phyloP scores from a whole-genome alignment of 1,140 invertebrate species.

The Drosophila nigrodunni region DNA sequence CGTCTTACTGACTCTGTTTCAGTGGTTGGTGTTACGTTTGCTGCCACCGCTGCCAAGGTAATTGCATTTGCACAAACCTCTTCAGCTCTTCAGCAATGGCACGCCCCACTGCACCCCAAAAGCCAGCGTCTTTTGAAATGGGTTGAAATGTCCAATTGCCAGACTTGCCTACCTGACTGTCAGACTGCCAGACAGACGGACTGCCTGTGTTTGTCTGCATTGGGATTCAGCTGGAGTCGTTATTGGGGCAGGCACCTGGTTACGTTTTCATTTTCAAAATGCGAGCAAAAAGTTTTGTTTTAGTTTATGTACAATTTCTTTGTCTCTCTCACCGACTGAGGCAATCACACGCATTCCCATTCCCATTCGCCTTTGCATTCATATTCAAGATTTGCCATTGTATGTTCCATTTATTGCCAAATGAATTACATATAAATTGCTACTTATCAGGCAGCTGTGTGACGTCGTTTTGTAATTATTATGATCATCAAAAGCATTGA shows the following conservation, averaged over 20 bases:
- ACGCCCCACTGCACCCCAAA: conserved; percentile 47
- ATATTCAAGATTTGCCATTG: conserved; percentile 12
- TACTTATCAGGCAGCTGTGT: conserved; percentile 31
- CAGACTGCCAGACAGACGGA: neutral
- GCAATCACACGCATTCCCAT: conserved; percentile 11
- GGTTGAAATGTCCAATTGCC: conserved; percentile 33
- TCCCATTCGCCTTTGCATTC: conserved; percentile 2
- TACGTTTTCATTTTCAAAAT: conserved; percentile 56
- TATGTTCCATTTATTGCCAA: conserved; percentile 41
- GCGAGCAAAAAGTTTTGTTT: conserved; percentile 34
- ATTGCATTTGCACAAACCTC: conserved; percentile 54
- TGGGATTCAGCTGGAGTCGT: conserved; percentile 40
- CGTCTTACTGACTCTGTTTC: conserved; percentile 55
- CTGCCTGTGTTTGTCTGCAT: conserved; percentile 19
- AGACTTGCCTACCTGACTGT: conserved; percentile 11
- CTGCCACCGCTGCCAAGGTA: conserved; percentile 46
- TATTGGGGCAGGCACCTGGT: conserved; percentile 30
- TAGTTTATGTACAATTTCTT: conserved; percentile 34
- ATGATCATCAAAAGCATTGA: conserved; percentile 12
- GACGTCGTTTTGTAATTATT: conserved; percentile 11
- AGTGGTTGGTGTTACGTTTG: conserved; percentile 43
- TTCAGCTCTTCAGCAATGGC: conserved; percentile 8
- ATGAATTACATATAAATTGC: neutral
- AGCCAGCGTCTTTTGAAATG: conserved; percentile 34
- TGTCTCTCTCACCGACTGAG: conserved; percentile 30